Percentiles rank a stretch among this genome's conserved stretches.
phyloP scores from a whole-genome alignment of 2,888 invertebrate genomes.

The Rotaria socialis region DNA sequence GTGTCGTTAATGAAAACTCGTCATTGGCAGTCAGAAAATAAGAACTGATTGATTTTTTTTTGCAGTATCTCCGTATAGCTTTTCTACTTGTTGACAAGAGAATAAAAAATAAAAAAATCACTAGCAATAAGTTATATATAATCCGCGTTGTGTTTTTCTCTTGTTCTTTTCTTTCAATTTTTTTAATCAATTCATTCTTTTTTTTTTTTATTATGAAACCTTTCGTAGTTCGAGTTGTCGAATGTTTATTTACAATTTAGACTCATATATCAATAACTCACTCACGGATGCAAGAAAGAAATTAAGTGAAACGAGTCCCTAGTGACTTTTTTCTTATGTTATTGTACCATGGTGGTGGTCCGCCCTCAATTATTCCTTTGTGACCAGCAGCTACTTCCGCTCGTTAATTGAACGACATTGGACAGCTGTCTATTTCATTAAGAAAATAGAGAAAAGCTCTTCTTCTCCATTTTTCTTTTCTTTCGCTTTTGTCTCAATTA shows the following conservation, averaged over 20 bases:
- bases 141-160: too few relatives aligned
- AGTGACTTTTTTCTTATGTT: neutral
- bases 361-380: conserved; percentile 13
- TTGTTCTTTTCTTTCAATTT: too few relatives aligned
- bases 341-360: conserved; percentile 2
- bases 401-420: conserved; percentile 6
- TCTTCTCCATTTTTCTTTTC: neutral
- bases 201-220: neutral
- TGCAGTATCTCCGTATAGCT: too few relatives aligned
- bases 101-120: too few relatives aligned
- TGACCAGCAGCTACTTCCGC: conserved; percentile 21
- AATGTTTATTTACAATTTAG: conserved; percentile 26
- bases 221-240: neutral
- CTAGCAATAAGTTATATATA: too few relatives aligned
- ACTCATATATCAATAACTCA: neutral
- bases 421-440: conserved; percentile 24
- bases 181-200: neutral
- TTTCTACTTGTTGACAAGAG: too few relatives aligned
- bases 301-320: conserved; percentile 26
- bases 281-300: neutral
- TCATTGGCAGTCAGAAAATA: too few relatives aligned
- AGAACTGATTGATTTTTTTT: too few relatives aligned
- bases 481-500: neutral
- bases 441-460: neutral
- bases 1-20: too few relatives aligned